These are phyloP conservation scores for Apostichopus californicus DNA, from an alignment of 35 echinoderm and acorn worm species.

Conservation along the genomic window DNA sequence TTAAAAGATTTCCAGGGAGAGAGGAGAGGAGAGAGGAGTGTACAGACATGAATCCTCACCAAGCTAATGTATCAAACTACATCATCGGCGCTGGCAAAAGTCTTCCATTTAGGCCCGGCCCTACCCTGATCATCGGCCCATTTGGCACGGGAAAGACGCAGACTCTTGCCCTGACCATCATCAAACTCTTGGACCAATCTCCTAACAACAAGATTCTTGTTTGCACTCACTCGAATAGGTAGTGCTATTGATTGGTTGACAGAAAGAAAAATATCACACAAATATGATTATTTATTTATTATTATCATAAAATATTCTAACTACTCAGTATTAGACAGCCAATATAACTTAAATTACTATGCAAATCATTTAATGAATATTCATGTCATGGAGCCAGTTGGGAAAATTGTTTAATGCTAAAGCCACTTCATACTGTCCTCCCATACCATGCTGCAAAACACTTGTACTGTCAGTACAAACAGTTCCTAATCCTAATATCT, in stretches of 20 bases:
- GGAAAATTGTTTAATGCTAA: too few species aligned
- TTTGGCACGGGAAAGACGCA: conserved; percentile 57
- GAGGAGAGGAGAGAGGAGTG: conserved; percentile 16
- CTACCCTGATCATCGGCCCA: conserved; percentile 55
- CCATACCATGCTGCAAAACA: too few species aligned
- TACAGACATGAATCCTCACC: conserved; percentile 28
- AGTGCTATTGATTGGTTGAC: background rate
- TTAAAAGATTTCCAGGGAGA: conserved; percentile 15
- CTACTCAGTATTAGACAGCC: too few species aligned
- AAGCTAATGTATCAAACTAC: background rate
- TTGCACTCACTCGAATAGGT: conserved; percentile 61
- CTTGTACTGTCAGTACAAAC: too few species aligned
- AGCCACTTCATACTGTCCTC: too few species aligned
- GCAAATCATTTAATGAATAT: too few species aligned
- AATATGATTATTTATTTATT: too few species aligned
- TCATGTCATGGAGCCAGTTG: too few species aligned
- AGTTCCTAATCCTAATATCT: too few species aligned
- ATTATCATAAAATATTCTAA: too few species aligned
- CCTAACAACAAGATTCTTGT: conserved; percentile 49
- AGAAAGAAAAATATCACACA: too few species aligned
- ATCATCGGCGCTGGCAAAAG: conserved; percentile 8
- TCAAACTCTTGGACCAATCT: conserved; percentile 16
- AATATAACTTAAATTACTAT: too few species aligned
- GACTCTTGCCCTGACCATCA: conserved; percentile 37
- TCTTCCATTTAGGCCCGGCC: conserved; percentile 11